These are phyloP conservation scores for Aeoliscus strigatus DNA, from an alignment of 2,797 vertebrate genomes.

Conservation along the genomic window DNA sequence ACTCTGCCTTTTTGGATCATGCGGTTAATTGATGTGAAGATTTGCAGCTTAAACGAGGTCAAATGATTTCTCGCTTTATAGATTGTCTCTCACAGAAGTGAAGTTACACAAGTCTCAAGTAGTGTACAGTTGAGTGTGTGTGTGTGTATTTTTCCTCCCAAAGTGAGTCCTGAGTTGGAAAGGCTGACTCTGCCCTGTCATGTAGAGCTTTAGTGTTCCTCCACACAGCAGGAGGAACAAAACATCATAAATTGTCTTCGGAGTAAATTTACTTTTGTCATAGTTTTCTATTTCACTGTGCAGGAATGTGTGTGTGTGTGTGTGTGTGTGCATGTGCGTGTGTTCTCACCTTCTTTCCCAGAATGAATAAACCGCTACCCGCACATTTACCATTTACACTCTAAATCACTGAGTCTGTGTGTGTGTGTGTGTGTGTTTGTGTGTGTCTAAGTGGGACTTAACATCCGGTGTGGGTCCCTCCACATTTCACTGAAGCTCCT, in stretches of 20 bases:
- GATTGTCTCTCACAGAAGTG: conserved; percentile 25
- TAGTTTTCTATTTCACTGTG: conserved; percentile 40
- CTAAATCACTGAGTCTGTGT: too few relatives aligned
- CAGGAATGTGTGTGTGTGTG: conserved; percentile 29
- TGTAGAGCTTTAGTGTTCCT: conserved; percentile 68
- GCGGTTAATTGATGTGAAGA: conserved; percentile 39
- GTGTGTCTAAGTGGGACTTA: too few relatives aligned
- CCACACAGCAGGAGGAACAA: conserved; percentile 42
- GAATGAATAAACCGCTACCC: conserved; percentile 38
- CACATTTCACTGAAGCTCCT: too few relatives aligned
- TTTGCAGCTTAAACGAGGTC: conserved; percentile 9
- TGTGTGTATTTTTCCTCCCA: conserved; percentile 19
- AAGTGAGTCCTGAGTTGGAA: conserved; percentile 44
- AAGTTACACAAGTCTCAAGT: conserved; percentile 8
- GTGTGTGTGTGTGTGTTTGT: too few relatives aligned
- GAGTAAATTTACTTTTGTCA: conserved; percentile 56
- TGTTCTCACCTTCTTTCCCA: conserved; percentile 19
- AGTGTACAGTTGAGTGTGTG: conserved; percentile 1
- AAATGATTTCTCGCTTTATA: conserved; percentile 32
- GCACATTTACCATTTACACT: conserved; percentile 12
- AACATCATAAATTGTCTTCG: conserved; percentile 57
- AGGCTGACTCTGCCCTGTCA: conserved; percentile 34
- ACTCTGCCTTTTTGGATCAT: conserved; percentile 27
- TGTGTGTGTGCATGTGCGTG: conserved; percentile 1
- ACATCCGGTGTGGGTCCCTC: too few relatives aligned